Evolutionary conservation across 2,113 vertebrate genomes (phyloP).

Genomic region (Seriola rivoliana): DNA sequence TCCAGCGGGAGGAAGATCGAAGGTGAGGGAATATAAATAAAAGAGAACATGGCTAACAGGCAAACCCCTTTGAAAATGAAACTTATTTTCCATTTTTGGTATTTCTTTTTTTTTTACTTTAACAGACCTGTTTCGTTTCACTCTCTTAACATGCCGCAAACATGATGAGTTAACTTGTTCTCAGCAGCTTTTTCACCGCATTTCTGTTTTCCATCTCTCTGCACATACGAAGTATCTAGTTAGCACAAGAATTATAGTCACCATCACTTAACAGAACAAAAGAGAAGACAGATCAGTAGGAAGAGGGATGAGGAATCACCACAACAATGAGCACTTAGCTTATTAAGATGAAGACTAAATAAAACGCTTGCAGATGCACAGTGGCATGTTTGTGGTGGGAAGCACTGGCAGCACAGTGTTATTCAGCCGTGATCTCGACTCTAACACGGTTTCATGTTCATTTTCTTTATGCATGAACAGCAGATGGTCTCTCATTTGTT

Average conservation of each 20-base stretch:
- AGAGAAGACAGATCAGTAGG: background rate
- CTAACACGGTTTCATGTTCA: slow-evolving; percentile 17
- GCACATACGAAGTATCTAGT: background rate
- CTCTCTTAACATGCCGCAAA: background rate
- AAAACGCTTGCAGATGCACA: background rate
- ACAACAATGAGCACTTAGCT: background rate
- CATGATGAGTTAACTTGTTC: background rate
- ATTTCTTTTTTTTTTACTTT: no score
- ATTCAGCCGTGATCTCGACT: background rate
- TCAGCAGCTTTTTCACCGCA: background rate
- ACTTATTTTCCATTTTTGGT: background rate
- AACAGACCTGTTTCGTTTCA: no score
- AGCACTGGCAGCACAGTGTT: background rate
- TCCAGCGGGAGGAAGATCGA: background rate
- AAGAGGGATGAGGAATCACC: background rate
- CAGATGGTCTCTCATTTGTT: slow-evolving; percentile 49
- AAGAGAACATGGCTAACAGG: background rate
- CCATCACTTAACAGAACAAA: background rate
- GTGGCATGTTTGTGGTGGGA: background rate
- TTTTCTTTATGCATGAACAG: slow-evolving; percentile 3
- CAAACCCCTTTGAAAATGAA: background rate
- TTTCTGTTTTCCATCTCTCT: background rate
- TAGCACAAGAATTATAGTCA: background rate
- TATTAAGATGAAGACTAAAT: background rate
- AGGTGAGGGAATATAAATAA: background rate